Percentiles rank a stretch among this genome's conserved stretches.
Conservation (phyloP, 2,888 invertebrate species). For the Ormyrus labotus region DNA sequence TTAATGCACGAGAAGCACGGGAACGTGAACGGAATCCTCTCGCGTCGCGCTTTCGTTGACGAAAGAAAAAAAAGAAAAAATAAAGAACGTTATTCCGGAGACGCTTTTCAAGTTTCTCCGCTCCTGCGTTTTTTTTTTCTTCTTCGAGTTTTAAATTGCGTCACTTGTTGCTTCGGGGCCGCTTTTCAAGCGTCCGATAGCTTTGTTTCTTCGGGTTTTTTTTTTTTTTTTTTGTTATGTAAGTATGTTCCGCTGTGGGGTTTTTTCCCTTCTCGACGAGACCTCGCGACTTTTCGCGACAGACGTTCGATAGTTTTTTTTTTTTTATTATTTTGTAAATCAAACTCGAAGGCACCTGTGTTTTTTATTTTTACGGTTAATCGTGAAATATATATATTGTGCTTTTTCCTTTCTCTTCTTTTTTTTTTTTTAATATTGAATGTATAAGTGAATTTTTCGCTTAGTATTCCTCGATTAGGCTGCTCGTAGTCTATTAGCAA, state of each 20-base stretch:
- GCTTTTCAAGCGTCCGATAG: slow-evolving; percentile 41
- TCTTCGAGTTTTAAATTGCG: not conserved
- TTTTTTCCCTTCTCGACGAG: slow-evolving; percentile 26
- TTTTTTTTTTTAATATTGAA: slow-evolving; percentile 8
- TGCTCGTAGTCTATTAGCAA: slow-evolving; percentile 14
- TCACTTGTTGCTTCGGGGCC: slow-evolving; percentile 1
- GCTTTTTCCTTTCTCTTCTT: slow-evolving; percentile 23
- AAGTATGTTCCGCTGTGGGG: not conserved
- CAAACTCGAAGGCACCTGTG: slow-evolving; percentile 65
- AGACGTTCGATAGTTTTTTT: slow-evolving; percentile 47
- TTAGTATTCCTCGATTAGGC: slow-evolving; percentile 24
- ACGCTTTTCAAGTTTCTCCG: slow-evolving; percentile 37
- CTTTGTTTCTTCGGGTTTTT: slow-evolving; percentile 9
- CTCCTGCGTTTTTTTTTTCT: not conserved
- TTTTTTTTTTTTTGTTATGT: not conserved
- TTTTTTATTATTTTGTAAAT: slow-evolving; percentile 53
- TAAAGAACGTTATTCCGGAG: not conserved
- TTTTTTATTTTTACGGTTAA: slow-evolving; percentile 54
- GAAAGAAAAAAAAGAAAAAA: not conserved
- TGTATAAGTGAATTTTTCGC: not conserved
- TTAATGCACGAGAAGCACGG: slow-evolving; percentile 17
- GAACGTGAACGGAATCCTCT: slow-evolving; percentile 46
- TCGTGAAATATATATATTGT: slow-evolving; percentile 43
- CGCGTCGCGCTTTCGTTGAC: slow-evolving; percentile 34
- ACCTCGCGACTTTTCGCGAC: slow-evolving; percentile 28